A percentile compares a stretch with the other conserved stretches of the same genome.
Conservation (phyloP, 2,888 invertebrate species). For the Exephanes ischioxanthus region DNA sequence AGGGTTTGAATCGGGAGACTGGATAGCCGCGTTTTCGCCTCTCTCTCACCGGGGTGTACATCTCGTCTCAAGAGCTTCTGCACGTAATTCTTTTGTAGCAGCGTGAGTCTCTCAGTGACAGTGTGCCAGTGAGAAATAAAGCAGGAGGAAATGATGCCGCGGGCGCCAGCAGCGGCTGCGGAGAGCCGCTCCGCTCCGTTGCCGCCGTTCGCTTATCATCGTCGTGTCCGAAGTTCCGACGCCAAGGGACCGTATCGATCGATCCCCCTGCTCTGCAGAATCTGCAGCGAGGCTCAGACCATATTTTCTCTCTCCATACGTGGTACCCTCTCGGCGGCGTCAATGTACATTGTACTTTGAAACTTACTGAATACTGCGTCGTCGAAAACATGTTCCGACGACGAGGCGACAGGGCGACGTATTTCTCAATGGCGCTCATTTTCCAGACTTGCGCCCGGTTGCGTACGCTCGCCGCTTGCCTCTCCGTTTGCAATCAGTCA, state of each 20-base stretch:
- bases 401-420: neutral
- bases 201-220: conserved; percentile 36
- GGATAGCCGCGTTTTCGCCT: neutral
- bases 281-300: neutral
- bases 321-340: neutral
- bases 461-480: too few species aligned
- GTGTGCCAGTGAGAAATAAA: conserved; percentile 23
- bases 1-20: neutral
- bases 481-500: too few species aligned
- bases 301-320: neutral
- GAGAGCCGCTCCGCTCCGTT: conserved; percentile 2
- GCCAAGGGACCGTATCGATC: conserved; percentile 32
- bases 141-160: conserved; percentile 44
- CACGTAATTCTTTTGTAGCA: conserved; percentile 49
- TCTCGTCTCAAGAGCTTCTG: conserved; percentile 53
- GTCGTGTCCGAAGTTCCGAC: conserved; percentile 30
- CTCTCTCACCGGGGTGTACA: conserved; percentile 13
- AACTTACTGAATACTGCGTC: conserved; percentile 21
- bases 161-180: conserved; percentile 13
- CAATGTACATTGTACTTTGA: neutral
- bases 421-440: neutral
- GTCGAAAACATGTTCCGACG: neutral
- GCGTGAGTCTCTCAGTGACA: conserved; percentile 29
- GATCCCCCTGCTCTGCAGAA: neutral
- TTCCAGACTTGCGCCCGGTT: neutral